Evolutionary conservation across 1,140 invertebrate species (phyloP).

Genomic region (Drosophila pseudoobscura): DNA sequence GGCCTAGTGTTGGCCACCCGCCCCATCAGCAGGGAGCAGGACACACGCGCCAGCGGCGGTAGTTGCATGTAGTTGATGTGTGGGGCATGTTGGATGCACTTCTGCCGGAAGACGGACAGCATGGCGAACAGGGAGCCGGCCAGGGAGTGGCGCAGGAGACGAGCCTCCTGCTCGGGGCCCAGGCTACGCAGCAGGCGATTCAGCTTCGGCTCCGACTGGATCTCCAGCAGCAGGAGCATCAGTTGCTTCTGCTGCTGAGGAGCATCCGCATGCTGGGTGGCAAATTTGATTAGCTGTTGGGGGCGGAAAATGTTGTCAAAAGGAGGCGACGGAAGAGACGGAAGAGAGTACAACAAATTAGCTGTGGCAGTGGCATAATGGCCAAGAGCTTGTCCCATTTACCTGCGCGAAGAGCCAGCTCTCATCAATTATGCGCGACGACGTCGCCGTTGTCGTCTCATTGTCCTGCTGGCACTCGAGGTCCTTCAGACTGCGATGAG

Average conservation of each 20-base stretch:
- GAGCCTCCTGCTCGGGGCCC: slow-evolving; percentile 60
- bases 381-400: slow-evolving; percentile 54
- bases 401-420: slow-evolving; percentile 82
- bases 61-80: slow-evolving; percentile 83
- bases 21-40: slow-evolving; percentile 61
- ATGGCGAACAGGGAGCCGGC: slow-evolving; percentile 65
- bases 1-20: slow-evolving; percentile 33
- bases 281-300: slow-evolving; percentile 79
- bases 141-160: slow-evolving; percentile 63
- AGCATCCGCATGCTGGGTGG: slow-evolving; percentile 66
- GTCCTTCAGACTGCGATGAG: slow-evolving; percentile 62
- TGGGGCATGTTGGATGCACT: slow-evolving; percentile 82
- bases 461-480: slow-evolving; percentile 61
- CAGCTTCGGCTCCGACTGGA: slow-evolving; percentile 79
- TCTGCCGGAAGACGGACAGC: slow-evolving; percentile 68
- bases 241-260: slow-evolving; percentile 72
- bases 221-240: slow-evolving; percentile 70
- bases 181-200: slow-evolving; percentile 62
- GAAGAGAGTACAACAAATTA: slow-evolving; percentile 47
- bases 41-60: slow-evolving; percentile 72
- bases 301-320: slow-evolving; percentile 21
- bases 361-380: slow-evolving; percentile 49
- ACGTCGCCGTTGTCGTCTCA: slow-evolving; percentile 45
- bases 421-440: slow-evolving; percentile 81
- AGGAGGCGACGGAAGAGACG: background rate